Conservation (phyloP, 2,888 invertebrate genomes). For the Hyposoter didymator region DNA sequence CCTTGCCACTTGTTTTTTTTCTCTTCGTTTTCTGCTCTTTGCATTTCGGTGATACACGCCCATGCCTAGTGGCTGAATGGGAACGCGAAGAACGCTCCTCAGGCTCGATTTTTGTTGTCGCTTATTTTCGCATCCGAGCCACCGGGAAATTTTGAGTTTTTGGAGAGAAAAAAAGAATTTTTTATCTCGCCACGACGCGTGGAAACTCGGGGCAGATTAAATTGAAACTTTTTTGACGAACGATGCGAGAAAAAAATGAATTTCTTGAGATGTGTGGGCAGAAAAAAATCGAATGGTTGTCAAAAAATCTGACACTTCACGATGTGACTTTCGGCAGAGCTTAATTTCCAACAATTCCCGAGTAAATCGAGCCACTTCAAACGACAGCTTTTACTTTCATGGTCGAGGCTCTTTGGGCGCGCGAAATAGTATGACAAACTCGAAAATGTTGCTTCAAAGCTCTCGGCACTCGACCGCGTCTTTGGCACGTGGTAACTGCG, state of each 20-base stretch:
- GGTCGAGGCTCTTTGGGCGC: neutral
- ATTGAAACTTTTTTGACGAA: too few relatives aligned
- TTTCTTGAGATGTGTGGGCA: neutral
- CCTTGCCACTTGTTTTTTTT: neutral
- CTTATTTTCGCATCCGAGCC: too few relatives aligned
- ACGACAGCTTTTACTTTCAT: neutral
- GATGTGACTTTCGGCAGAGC: neutral
- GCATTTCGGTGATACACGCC: neutral
- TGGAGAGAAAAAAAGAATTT: neutral
- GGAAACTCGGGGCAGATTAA: too few relatives aligned
- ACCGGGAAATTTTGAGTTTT: neutral
- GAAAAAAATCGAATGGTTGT: neutral
- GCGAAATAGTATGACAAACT: neutral
- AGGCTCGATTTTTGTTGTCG: too few relatives aligned
- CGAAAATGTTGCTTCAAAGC: constrained; percentile 32
- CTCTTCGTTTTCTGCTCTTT: neutral
- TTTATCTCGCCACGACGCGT: too few relatives aligned
- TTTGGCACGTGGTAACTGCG: neutral
- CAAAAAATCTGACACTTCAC: neutral
- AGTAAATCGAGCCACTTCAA: neutral
- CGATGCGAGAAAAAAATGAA: neutral
- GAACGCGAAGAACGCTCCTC: neutral
- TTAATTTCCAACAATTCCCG: neutral
- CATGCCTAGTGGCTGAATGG: neutral
- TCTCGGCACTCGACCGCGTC: constrained; percentile 27